phyloP scores from a whole-genome alignment of 2,797 vertebrate species.

The Natrix natrix region DNA sequence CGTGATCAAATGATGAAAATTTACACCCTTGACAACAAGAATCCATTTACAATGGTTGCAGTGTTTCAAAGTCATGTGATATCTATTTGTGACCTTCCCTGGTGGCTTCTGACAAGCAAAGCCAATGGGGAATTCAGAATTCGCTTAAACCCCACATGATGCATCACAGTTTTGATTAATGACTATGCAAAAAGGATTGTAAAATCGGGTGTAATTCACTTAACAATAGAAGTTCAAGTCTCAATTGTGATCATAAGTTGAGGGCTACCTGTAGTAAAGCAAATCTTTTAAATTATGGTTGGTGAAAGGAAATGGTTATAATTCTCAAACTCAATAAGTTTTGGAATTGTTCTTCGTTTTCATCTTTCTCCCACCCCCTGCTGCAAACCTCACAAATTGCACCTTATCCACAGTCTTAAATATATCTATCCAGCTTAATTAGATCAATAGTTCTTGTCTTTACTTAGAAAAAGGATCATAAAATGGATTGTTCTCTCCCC shows the following conservation, averaged over 20 bases:
- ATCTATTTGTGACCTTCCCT: background rate
- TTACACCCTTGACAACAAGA: background rate
- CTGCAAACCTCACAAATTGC: background rate
- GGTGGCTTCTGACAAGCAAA: background rate
- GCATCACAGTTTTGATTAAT: background rate
- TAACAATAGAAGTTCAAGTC: background rate
- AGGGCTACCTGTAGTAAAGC: background rate
- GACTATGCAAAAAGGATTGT: background rate
- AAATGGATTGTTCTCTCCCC: background rate
- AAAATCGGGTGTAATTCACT: background rate
- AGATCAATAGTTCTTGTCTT: background rate
- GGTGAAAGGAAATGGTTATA: background rate
- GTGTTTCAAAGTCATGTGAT: background rate
- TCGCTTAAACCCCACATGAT: background rate
- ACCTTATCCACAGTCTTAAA: background rate
- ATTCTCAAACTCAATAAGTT: background rate
- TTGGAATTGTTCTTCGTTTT: background rate
- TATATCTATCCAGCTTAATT: background rate
- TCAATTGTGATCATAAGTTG: background rate
- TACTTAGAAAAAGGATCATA: background rate
- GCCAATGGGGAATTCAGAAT: background rate
- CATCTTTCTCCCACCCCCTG: background rate
- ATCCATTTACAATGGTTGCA: background rate
- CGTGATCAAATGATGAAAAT: background rate
- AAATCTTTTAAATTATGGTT: background rate